Percentiles rank a stretch among this genome's conserved stretches.
Evolutionary conservation across 35 echinoderm and acorn worm genomes (phyloP).

Genomic region (Amphiura filiformis): DNA sequence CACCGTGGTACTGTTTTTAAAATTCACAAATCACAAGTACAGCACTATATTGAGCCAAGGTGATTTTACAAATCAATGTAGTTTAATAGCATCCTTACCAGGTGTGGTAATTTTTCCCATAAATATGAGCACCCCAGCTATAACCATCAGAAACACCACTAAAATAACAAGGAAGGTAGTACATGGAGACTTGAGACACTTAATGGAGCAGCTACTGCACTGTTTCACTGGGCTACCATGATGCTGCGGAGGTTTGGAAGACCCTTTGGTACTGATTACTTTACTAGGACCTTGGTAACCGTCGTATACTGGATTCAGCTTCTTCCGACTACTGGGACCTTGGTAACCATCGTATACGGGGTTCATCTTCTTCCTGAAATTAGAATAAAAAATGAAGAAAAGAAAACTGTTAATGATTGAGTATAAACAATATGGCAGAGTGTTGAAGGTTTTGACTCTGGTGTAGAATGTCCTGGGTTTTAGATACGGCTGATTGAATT

Average conservation of each 20-base stretch:
- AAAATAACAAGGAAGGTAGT: slow-evolving; percentile 5
- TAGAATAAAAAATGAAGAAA: neutral
- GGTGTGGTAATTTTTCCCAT: slow-evolving; percentile 1
- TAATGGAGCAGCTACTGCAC: neutral
- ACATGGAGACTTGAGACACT: neutral
- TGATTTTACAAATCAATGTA: neutral
- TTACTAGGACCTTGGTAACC: neutral
- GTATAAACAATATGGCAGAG: too few species aligned
- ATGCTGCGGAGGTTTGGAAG: neutral
- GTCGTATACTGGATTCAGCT: neutral
- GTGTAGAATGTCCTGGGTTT: too few species aligned
- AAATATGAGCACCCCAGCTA: slow-evolving; percentile 1
- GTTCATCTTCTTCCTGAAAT: neutral
- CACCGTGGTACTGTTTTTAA: neutral
- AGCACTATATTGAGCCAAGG: neutral
- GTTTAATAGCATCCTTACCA: neutral
- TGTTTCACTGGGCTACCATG: neutral
- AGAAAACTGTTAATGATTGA: too few species aligned
- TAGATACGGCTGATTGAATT: too few species aligned
- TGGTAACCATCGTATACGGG: neutral
- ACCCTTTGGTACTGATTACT: neutral
- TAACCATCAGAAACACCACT: slow-evolving; percentile 10
- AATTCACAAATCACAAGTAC: neutral
- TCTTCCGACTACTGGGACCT: neutral
- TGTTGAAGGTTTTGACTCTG: too few species aligned